Evolutionary conservation across 2,113 vertebrate species (phyloP).

Genomic region (Gopherus flavomarginatus): DNA sequence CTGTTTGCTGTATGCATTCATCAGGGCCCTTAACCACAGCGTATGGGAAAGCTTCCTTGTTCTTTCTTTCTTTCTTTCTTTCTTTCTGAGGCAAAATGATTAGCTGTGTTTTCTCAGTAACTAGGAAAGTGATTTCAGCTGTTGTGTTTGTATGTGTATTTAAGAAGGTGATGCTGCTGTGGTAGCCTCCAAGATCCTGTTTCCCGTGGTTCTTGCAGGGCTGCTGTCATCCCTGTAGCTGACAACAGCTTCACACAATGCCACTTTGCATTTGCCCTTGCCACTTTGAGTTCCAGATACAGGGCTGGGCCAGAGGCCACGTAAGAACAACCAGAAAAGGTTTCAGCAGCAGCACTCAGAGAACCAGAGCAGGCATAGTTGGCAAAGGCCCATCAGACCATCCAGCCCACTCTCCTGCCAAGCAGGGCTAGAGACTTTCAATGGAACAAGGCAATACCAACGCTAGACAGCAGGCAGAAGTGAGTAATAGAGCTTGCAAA

Average conservation of each 20-base stretch:
- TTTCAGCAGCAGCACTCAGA: not conserved
- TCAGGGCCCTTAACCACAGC: not conserved
- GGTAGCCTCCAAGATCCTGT: not conserved
- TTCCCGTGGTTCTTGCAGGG: not conserved
- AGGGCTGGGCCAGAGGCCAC: not conserved
- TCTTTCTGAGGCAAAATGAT: not conserved
- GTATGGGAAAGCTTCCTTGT: not conserved
- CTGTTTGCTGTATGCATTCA: not conserved
- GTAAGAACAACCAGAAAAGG: not conserved
- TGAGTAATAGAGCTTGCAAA: not conserved
- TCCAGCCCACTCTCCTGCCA: not conserved
- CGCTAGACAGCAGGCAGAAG: not conserved
- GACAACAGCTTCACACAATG: not conserved
- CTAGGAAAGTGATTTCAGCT: not conserved
- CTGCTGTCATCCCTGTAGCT: not conserved
- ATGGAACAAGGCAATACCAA: not conserved
- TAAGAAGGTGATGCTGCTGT: not conserved
- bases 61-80: not conserved
- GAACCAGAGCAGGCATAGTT: not conserved
- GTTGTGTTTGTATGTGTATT: not conserved
- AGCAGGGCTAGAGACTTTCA: not conserved
- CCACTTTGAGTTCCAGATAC: not conserved
- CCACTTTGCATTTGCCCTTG: not conserved
- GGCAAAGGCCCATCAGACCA: not conserved
- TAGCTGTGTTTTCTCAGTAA: too few species aligned